Evolutionary conservation across 2,888 invertebrate species (phyloP).

Genomic region (Mactromeris polynyma): DNA sequence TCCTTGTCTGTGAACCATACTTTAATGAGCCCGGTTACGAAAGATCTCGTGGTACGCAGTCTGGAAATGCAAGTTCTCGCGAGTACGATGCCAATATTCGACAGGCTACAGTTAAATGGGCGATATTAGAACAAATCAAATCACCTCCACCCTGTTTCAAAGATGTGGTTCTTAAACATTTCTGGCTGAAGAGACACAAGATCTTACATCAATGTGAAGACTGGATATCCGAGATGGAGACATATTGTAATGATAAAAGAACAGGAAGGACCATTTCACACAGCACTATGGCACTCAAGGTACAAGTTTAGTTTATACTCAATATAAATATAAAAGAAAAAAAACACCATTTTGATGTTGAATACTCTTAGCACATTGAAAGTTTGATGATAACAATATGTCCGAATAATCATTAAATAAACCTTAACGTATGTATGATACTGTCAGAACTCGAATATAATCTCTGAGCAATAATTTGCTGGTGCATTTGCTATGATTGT

Average conservation of each 20-base stretch:
- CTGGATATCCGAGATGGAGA: conserved; percentile 96
- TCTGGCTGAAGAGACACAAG: conserved; percentile 97
- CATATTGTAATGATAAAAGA: conserved; percentile 92
- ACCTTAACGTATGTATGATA: too few species aligned
- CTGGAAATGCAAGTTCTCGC: conserved; percentile 95
- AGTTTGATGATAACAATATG: too few species aligned
- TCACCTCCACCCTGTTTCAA: conserved; percentile 95
- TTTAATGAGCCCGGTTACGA: conserved; percentile 88
- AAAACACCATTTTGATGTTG: too few species aligned
- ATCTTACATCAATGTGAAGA: conserved; percentile 95
- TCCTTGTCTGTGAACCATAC: conserved; percentile 88
- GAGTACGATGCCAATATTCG: conserved; percentile 98
- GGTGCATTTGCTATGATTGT: too few species aligned
- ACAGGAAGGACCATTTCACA: conserved; percentile 92
- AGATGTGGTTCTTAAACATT: conserved; percentile 93
- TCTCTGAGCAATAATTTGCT: too few species aligned
- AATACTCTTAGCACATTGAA: too few species aligned
- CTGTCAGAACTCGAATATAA: too few species aligned
- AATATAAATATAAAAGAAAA: too few species aligned
- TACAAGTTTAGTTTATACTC: conserved; percentile 51
- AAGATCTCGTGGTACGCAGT: conserved; percentile 86
- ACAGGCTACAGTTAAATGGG: conserved; percentile 98
- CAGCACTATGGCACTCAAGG: conserved; percentile 91
- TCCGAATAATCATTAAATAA: too few species aligned
- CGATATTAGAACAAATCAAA: conserved; percentile 96